phyloP scores from a whole-genome alignment of 2,113 vertebrate genomes.

The Hoplias malabaricus region DNA sequence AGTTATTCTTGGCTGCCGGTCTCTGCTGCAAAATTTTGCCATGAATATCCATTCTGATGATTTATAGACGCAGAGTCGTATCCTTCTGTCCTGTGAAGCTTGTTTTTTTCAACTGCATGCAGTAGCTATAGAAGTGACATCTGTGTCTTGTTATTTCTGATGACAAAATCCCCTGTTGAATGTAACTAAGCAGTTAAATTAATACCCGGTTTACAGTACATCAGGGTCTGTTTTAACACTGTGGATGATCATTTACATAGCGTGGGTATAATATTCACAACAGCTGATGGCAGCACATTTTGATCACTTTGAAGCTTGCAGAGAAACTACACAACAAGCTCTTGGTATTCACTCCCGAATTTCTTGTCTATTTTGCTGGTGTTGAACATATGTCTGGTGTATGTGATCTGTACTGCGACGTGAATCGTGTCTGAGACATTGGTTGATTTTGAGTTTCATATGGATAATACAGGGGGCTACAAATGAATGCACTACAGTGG shows the following conservation, averaged over 20 bases:
- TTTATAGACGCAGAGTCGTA: not conserved
- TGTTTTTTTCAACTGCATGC: not conserved
- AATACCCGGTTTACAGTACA: not conserved
- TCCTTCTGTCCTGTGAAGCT: not conserved
- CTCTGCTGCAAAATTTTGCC: not conserved
- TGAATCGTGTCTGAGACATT: not conserved
- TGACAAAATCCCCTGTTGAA: not conserved
- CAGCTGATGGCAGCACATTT: not conserved
- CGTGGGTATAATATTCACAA: not conserved
- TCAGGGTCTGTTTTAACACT: not conserved
- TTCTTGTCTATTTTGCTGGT: not conserved
- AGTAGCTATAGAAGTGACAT: not conserved
- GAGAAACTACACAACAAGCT: not conserved
- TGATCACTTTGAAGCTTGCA: not conserved
- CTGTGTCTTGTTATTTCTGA: not conserved
- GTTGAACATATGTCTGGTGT: not conserved
- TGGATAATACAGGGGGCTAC: not conserved
- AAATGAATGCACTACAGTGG: no score
- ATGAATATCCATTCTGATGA: conserved; percentile 23
- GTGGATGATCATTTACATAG: not conserved
- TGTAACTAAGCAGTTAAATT: not conserved
- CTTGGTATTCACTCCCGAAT: not conserved
- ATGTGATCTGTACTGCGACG: no score
- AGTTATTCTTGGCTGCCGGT: conserved; percentile 28
- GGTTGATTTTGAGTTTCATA: not conserved